phyloP scores from a whole-genome alignment of 1,140 invertebrate genomes.

The Bradynema listronoti region DNA sequence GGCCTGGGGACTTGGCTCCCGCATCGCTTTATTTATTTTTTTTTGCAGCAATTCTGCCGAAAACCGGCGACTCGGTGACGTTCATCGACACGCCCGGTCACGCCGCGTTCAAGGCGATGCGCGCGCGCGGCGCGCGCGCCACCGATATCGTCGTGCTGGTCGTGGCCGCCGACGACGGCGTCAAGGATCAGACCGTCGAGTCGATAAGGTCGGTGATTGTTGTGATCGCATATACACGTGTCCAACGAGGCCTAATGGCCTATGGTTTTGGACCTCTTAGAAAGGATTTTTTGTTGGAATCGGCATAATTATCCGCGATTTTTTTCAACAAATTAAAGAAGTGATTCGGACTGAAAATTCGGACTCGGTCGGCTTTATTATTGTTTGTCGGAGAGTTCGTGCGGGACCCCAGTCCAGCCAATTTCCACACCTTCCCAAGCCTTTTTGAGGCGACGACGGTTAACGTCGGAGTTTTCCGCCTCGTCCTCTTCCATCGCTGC shows the following conservation, averaged over 20 bases:
- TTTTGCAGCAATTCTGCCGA: conserved; percentile 65
- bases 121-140: conserved; percentile 73
- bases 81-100: conserved; percentile 99
- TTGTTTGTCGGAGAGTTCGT: too few relatives aligned
- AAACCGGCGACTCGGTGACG: conserved; percentile 71
- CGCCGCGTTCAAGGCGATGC: conserved; percentile 66
- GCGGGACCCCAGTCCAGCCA: too few relatives aligned
- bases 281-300: too few relatives aligned
- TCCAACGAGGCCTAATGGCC: not conserved
- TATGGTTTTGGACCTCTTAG: not conserved
- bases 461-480: too few relatives aligned
- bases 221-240: not conserved
- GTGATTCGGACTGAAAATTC: too few relatives aligned
- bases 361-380: too few relatives aligned
- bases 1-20: too few relatives aligned
- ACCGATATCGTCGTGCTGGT: conserved; percentile 94
- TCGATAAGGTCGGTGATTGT: conserved; percentile 59
- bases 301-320: too few relatives aligned
- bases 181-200: conserved; percentile 87
- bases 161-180: conserved; percentile 95
- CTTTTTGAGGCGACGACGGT: too few relatives aligned
- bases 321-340: too few relatives aligned
- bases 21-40: conserved; percentile 15
- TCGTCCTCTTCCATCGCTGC: too few relatives aligned
- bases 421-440: too few relatives aligned